Evolutionary conservation across 1,140 invertebrate species (phyloP).

Genomic region (Drosophila yakuba): DNA sequence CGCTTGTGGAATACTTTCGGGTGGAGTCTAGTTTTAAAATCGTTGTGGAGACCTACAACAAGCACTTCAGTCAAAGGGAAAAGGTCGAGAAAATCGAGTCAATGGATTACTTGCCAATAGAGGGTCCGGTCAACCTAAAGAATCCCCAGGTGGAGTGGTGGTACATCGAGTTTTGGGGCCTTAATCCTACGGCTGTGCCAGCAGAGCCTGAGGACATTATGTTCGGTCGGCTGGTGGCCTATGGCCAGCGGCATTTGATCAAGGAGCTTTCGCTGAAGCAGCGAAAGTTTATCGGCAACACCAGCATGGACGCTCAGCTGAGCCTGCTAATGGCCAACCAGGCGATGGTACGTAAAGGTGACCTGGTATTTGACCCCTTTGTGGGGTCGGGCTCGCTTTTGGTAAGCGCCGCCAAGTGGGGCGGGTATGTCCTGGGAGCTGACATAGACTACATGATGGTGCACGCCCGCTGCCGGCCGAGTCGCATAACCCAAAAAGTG

Average conservation of each 20-base stretch:
- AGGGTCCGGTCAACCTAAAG: slow-evolving; percentile 92
- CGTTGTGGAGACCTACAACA: slow-evolving; percentile 95
- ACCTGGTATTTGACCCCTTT: slow-evolving; percentile 96
- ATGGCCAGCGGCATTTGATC: slow-evolving; percentile 93
- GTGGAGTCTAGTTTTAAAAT: slow-evolving; percentile 90
- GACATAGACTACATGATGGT: slow-evolving; percentile 98
- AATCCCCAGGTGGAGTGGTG: slow-evolving; percentile 92
- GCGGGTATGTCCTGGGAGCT: slow-evolving; percentile 94
- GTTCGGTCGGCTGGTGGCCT: slow-evolving; percentile 93
- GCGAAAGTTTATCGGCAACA: slow-evolving; percentile 98
- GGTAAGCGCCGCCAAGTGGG: slow-evolving; percentile 95
- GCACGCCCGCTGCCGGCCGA: slow-evolving; percentile 93
- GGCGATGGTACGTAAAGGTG: slow-evolving; percentile 89
- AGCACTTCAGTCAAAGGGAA: slow-evolving; percentile 90
- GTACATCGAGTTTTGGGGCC: slow-evolving; percentile 95
- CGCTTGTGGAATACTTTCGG: slow-evolving; percentile 86
- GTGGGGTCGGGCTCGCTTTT: slow-evolving; percentile 97
- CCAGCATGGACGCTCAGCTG: slow-evolving; percentile 97
- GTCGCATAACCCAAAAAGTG: slow-evolving; percentile 91
- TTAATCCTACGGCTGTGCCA: slow-evolving; percentile 90
- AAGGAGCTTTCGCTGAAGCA: slow-evolving; percentile 93
- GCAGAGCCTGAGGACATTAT: slow-evolving; percentile 90
- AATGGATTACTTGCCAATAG: slow-evolving; percentile 92
- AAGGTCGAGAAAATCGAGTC: slow-evolving; percentile 95
- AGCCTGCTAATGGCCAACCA: slow-evolving; percentile 98